phyloP scores from a whole-genome alignment of 1,140 invertebrate species.

The Rhopalosiphum maidis region DNA sequence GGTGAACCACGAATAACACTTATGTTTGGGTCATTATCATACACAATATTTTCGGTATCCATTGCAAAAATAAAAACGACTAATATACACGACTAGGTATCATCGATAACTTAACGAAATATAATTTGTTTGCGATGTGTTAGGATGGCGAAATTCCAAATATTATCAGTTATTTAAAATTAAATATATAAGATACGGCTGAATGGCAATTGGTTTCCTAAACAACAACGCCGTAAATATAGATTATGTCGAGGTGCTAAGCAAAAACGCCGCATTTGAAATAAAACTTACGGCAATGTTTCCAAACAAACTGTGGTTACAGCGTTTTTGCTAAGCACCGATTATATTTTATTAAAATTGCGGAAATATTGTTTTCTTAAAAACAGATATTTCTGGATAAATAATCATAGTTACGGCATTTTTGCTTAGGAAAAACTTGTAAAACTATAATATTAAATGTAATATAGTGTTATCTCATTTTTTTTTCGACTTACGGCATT shows the following conservation, averaged over 20 bases:
- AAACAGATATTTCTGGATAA: neutral
- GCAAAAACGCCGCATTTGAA: neutral
- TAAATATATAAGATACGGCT: conserved; percentile 5
- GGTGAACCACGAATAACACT: no score
- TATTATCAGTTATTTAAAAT: neutral
- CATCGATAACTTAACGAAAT: no score
- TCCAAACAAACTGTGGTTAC: neutral
- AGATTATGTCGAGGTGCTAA: neutral
- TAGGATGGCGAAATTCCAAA: no score
- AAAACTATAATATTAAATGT: neutral
- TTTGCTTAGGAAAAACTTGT: neutral
- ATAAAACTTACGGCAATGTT: neutral
- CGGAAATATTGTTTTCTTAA: neutral
- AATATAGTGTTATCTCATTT: neutral
- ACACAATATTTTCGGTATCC: no score
- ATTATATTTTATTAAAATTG: neutral
- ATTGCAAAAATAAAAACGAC: no score
- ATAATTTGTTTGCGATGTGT: no score
- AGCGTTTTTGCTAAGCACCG: neutral
- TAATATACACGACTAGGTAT: no score
- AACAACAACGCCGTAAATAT: neutral
- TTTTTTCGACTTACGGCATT: neutral
- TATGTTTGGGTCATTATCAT: no score
- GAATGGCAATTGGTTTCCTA: neutral
- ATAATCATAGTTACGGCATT: neutral